Evolutionary conservation across 2,113 vertebrate species (phyloP).

Genomic region (Ammospiza nelsoni): DNA sequence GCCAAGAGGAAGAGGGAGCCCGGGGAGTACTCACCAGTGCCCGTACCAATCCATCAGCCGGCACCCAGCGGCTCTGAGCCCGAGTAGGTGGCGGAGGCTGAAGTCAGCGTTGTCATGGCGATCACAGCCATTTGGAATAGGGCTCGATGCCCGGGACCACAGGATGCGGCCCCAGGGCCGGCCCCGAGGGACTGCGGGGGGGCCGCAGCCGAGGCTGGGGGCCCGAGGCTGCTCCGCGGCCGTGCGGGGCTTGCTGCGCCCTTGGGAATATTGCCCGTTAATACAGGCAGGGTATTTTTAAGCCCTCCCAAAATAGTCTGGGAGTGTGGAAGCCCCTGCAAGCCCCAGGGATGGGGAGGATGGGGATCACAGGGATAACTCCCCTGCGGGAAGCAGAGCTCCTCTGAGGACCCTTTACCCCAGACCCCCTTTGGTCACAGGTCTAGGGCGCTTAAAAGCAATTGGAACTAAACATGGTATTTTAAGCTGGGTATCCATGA

Average conservation of each 20-base stretch:
- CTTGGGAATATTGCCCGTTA: not conserved
- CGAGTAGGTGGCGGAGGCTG: slow-evolving; percentile 31
- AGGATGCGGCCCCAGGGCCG: not conserved
- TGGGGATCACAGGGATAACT: not conserved
- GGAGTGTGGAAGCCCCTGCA: not conserved
- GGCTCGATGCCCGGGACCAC: not conserved
- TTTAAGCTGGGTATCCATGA: not conserved
- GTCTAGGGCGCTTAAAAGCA: not conserved
- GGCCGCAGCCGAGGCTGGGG: not conserved
- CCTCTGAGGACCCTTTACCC: not conserved
- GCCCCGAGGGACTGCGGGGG: not conserved
- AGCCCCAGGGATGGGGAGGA: not conserved
- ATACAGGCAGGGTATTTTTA: slow-evolving; percentile 47
- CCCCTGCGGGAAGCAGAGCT: not conserved
- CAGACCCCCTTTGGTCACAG: not conserved
- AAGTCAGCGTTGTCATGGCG: slow-evolving; percentile 39
- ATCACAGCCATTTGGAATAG: slow-evolving; percentile 26
- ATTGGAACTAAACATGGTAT: not conserved
- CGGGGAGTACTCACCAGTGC: not conserved
- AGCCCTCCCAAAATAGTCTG: slow-evolving; percentile 47
- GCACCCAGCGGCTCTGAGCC: not conserved
- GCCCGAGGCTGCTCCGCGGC: not conserved
- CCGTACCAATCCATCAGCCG: slow-evolving; percentile 15
- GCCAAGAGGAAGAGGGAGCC: not conserved
- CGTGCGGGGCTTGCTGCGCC: not conserved